Conservation (phyloP, 2,113 vertebrate species). For the Ceyx cyanopectus region DNA sequence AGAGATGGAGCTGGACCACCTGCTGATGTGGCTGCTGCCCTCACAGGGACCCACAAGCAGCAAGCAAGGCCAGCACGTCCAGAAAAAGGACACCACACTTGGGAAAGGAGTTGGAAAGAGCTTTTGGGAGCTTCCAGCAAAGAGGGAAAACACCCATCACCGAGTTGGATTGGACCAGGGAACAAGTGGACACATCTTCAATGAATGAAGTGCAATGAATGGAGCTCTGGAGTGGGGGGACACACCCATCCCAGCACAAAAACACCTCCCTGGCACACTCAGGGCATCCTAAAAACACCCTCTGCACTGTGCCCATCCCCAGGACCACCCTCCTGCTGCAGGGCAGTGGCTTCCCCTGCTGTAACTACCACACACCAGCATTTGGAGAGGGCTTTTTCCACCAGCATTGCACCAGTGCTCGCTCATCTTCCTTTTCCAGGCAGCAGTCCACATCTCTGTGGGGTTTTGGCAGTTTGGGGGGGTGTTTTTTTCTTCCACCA, state of each 20-base stretch:
- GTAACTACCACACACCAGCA: not conserved
- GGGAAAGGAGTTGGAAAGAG: fast-evolving
- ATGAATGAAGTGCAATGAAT: not conserved
- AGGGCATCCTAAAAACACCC: not conserved
- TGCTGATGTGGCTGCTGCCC: fast-evolving
- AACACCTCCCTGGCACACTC: fast-evolving
- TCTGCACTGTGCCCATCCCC: not conserved
- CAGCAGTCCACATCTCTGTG: not conserved
- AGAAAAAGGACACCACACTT: fast-evolving
- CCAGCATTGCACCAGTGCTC: not conserved
- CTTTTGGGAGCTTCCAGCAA: not conserved
- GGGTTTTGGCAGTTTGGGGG: not conserved
- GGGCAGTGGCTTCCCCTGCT: not conserved
- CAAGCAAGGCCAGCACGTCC: fast-evolving
- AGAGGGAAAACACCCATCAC: not conserved
- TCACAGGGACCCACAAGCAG: fast-evolving
- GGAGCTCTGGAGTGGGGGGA: not conserved
- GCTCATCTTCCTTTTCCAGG: not conserved
- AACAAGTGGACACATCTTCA: not conserved
- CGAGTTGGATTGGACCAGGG: not conserved
- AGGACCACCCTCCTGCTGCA: not conserved
- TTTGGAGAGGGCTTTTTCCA: not conserved
- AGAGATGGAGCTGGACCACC: fast-evolving
- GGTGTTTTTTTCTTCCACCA: not conserved
- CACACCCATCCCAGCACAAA: not conserved